These are phyloP conservation scores for Mugil cephalus DNA, from an alignment of 2,113 vertebrate species.

Conservation along the genomic window DNA sequence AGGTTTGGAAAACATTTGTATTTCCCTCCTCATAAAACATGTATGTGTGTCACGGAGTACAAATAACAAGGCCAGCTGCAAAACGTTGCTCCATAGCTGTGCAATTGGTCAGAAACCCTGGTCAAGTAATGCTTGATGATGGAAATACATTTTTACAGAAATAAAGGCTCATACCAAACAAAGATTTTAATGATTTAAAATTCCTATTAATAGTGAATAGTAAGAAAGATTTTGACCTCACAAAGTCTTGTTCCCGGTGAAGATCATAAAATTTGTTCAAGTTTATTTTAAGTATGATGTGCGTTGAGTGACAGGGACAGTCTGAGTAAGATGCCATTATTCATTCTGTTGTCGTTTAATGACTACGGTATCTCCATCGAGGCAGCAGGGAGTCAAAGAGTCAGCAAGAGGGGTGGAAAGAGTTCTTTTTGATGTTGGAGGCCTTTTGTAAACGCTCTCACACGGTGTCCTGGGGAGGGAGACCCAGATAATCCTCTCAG, in stretches of 20 bases:
- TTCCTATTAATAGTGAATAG: no score
- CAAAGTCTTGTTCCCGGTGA: no score
- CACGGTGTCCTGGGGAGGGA: background rate
- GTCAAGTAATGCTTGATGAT: no score
- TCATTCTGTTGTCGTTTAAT: background rate
- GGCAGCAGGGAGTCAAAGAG: background rate
- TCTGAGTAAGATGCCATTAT: background rate
- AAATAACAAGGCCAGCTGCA: background rate
- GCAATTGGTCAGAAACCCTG: no score
- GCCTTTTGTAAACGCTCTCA: slow-evolving; percentile 1
- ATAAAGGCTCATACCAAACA: no score
- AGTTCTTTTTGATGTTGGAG: background rate
- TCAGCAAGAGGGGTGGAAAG: background rate
- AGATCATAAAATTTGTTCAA: no score
- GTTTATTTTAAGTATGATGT: background rate
- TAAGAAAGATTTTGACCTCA: no score
- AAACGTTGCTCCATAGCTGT: background rate
- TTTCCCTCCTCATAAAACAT: slow-evolving; percentile 16
- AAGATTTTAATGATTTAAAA: no score
- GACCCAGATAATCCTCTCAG: slow-evolving; percentile 1
- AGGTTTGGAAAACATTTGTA: background rate
- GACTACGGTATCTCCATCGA: background rate
- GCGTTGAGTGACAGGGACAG: background rate
- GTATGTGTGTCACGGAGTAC: slow-evolving; percentile 4
- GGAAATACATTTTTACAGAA: no score